These are phyloP conservation scores for Mus spicilegus DNA, from an alignment of 2,113 vertebrate genomes.

Conservation along the genomic window DNA sequence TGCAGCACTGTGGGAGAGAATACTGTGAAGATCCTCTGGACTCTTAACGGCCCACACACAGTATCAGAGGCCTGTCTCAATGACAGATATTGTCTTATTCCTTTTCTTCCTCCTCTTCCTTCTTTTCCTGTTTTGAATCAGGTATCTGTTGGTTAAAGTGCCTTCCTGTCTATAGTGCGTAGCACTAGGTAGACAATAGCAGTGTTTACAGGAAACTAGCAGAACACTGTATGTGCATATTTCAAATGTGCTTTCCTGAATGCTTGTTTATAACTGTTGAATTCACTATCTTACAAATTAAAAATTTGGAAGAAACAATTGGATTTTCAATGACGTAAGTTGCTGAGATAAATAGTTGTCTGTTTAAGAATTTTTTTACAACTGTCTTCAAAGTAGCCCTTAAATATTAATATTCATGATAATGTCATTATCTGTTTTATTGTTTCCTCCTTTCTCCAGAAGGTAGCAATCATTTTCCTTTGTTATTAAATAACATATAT, in stretches of 20 bases:
- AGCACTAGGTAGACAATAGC: not conserved
- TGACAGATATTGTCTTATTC: not conserved
- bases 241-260: conserved; percentile 17
- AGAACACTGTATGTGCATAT: not conserved
- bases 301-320: conserved; percentile 54
- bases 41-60: conserved; percentile 2
- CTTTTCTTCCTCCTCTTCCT: not conserved
- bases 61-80: not conserved
- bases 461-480: conserved; percentile 56
- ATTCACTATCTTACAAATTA: conserved; percentile 14
- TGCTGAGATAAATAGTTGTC: conserved; percentile 44
- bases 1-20: not conserved
- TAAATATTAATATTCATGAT: conserved; percentile 65
- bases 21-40: not conserved
- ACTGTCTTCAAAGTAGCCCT: not conserved
- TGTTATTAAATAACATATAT: conserved; percentile 62
- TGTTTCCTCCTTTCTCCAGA: conserved; percentile 56
- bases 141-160: conserved; percentile 3
- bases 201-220: not conserved
- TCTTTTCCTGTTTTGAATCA: not conserved
- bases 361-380: conserved; percentile 45
- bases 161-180: not conserved
- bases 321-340: conserved; percentile 54
- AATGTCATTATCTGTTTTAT: conserved; percentile 55
- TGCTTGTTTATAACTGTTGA: conserved; percentile 34